Evolutionary conservation across 1,140 invertebrate genomes (phyloP).

Genomic region (Musca domestica): DNA sequence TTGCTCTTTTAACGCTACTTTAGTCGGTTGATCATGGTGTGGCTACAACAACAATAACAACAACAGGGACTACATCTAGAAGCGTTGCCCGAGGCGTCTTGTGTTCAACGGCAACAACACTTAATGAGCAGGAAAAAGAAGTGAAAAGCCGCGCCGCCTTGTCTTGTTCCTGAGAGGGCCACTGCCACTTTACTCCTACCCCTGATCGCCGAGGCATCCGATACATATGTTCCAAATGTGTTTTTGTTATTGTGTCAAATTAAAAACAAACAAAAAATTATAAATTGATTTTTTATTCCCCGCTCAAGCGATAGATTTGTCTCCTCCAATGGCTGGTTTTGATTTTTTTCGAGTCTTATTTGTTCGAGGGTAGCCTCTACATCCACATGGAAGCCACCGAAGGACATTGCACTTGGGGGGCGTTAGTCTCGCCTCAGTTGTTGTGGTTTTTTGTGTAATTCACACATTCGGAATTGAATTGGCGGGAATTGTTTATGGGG

Average conservation of each 20-base stretch:
- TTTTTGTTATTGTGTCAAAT: constrained; percentile 19
- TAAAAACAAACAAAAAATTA: not conserved
- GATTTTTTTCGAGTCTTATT: not conserved
- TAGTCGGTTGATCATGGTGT: not conserved
- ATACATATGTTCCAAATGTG: constrained; percentile 16
- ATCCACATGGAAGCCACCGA: not conserved
- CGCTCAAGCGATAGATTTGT: not conserved
- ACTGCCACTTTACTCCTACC: not conserved
- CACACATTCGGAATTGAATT: too few species aligned
- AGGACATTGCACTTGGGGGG: constrained; percentile 10
- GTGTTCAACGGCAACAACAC: too few species aligned
- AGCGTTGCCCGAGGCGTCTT: too few species aligned
- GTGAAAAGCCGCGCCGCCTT: constrained; percentile 3
- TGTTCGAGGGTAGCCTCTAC: not conserved
- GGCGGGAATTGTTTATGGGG: too few species aligned
- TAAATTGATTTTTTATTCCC: constrained; percentile 15
- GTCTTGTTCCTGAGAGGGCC: too few species aligned
- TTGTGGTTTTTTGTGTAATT: too few species aligned
- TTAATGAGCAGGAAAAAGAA: too few species aligned
- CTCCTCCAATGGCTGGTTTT: not conserved
- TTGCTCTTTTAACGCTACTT: constrained; percentile 21
- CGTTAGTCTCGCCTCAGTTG: not conserved
- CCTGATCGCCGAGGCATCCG: not conserved
- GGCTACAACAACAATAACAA: not conserved
- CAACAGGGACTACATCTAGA: not conserved